Evolutionary conservation across 2,888 invertebrate species (phyloP).

Genomic region (Cephus spinipes): DNA sequence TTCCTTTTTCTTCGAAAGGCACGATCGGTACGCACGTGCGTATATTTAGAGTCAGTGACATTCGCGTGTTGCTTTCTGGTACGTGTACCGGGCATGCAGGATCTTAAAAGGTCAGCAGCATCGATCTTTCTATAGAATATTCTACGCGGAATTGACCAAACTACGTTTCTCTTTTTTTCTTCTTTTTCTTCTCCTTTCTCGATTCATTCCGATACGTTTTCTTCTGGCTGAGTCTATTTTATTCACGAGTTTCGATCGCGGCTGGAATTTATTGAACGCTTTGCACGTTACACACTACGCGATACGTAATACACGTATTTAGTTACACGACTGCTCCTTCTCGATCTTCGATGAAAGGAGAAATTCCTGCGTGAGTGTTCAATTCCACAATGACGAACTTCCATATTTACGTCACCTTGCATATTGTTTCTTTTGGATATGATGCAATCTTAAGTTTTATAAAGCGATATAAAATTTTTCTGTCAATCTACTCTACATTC

Average conservation of each 20-base stretch:
- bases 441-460: neutral
- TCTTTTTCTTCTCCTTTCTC: neutral
- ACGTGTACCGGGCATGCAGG: slow-evolving; percentile 17
- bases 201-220: neutral
- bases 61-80: slow-evolving; percentile 19
- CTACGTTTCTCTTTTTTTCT: neutral
- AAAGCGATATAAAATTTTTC: neutral
- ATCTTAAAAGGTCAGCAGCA: slow-evolving; percentile 35
- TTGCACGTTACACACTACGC: neutral
- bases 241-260: neutral
- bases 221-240: neutral
- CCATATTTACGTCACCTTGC: neutral
- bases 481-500: neutral
- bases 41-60: slow-evolving; percentile 37
- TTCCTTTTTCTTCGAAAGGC: neutral
- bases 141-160: neutral
- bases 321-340: neutral
- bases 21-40: slow-evolving; percentile 17
- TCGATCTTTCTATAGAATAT: slow-evolving; percentile 19
- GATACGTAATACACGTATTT: neutral
- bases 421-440: neutral
- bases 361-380: neutral
- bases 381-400: neutral
- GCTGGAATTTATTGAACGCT: neutral
- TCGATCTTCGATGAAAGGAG: neutral